Evolutionary conservation across 2,797 vertebrate genomes (phyloP).

Genomic region (Mycteria americana): DNA sequence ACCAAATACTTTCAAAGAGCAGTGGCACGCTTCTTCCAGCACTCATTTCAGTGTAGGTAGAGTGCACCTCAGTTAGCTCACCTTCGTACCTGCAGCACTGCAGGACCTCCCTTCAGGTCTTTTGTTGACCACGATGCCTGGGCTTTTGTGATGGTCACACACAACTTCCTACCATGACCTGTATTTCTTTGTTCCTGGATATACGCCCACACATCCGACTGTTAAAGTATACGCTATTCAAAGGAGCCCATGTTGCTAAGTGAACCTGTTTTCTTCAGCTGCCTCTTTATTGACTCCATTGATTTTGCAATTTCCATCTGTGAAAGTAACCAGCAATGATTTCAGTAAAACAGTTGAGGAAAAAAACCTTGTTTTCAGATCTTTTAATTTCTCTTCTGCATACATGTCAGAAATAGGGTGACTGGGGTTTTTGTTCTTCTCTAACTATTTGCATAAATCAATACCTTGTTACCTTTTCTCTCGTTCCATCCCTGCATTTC

Average conservation of each 20-base stretch:
- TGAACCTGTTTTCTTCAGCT: not conserved
- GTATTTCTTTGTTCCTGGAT: not conserved
- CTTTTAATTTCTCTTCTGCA: not conserved
- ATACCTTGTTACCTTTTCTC: not conserved
- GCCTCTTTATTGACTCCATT: not conserved
- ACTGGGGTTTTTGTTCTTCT: not conserved
- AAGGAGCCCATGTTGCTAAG: not conserved
- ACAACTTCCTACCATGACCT: not conserved
- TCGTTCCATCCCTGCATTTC: not conserved
- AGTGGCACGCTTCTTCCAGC: not conserved
- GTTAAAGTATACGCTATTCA: not conserved
- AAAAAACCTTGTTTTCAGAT: not conserved
- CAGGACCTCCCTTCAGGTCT: not conserved
- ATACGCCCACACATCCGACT: rapidly evolving
- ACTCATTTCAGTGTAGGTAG: not conserved
- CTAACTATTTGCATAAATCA: not conserved
- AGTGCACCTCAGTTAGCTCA: not conserved
- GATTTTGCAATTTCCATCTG: not conserved
- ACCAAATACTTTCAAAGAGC: not conserved
- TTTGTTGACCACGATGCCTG: not conserved
- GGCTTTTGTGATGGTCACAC: not conserved
- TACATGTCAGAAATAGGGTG: not conserved
- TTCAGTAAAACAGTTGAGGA: not conserved
- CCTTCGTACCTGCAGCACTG: rapidly evolving
- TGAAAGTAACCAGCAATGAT: not conserved